Evolutionary conservation across 2,888 invertebrate genomes (phyloP).

Genomic region (Bombylius major): DNA sequence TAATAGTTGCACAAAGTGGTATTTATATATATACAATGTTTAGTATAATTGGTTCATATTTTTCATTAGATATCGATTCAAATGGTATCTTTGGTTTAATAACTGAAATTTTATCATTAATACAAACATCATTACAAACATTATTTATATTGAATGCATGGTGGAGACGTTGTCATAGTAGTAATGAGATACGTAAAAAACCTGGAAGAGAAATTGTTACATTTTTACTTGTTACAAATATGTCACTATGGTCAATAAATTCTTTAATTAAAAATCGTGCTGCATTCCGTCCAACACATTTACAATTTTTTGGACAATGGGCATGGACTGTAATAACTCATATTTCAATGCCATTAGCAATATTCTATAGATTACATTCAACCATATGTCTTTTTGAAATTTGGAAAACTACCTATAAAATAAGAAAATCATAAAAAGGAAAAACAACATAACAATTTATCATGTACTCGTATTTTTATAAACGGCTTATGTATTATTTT

Average conservation of each 20-base stretch:
- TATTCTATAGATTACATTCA: slow-evolving; percentile 83
- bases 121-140: slow-evolving; percentile 60
- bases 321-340: slow-evolving; percentile 86
- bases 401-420: slow-evolving; percentile 82
- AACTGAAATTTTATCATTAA: slow-evolving; percentile 52
- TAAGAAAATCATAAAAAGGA: not conserved
- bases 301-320: slow-evolving; percentile 74
- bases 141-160: slow-evolving; percentile 42
- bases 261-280: slow-evolving; percentile 73
- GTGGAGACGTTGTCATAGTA: slow-evolving; percentile 2
- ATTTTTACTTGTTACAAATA: slow-evolving; percentile 65
- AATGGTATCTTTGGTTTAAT: slow-evolving; percentile 45
- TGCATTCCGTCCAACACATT: slow-evolving; percentile 67
- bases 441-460: not conserved
- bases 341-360: slow-evolving; percentile 76
- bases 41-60: slow-evolving; percentile 63
- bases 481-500: too few relatives aligned
- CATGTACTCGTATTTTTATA: too few relatives aligned
- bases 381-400: slow-evolving; percentile 86
- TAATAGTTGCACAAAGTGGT: slow-evolving; percentile 70
- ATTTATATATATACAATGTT: slow-evolving; percentile 72
- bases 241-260: slow-evolving; percentile 79
- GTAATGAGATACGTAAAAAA: slow-evolving; percentile 41
- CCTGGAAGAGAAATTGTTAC: slow-evolving; percentile 78
- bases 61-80: slow-evolving; percentile 41